Conservation (phyloP, 2,888 invertebrate species). For the Drymonia ruficornis region DNA sequence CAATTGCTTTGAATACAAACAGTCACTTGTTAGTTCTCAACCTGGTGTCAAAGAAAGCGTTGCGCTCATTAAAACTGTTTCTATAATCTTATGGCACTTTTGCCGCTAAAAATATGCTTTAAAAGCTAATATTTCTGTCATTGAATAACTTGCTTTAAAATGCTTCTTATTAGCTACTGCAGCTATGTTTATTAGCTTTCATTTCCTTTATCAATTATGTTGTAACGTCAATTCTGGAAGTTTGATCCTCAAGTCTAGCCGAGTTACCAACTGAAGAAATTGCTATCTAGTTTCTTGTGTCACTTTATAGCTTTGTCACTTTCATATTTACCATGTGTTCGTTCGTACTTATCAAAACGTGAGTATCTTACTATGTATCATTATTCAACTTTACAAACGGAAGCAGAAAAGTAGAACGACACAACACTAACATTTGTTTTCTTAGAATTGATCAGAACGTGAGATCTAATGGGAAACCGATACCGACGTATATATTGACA, state of each 20-base stretch:
- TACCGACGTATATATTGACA: constrained; percentile 49
- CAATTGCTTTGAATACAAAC: constrained; percentile 29
- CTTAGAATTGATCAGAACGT: constrained; percentile 34
- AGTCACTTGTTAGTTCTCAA: constrained; percentile 22
- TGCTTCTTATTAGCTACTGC: not conserved
- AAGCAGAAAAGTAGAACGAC: constrained; percentile 23
- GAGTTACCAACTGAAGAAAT: no score
- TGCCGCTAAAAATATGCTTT: constrained; percentile 14
- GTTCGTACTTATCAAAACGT: no score
- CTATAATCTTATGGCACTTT: constrained; percentile 32
- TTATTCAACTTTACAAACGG: constrained; percentile 6
- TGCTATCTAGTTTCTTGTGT: no score
- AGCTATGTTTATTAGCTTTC: no score
- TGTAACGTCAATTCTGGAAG: no score
- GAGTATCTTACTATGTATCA: not conserved
- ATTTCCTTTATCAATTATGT: no score
- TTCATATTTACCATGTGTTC: no score
- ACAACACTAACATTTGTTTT: constrained; percentile 35
- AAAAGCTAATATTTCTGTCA: constrained; percentile 23
- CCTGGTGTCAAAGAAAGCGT: constrained; percentile 44
- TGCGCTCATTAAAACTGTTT: constrained; percentile 50
- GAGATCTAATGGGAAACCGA: constrained; percentile 46
- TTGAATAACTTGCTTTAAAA: constrained; percentile 12
- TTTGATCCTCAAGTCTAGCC: no score
- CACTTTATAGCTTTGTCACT: no score